These are phyloP conservation scores for Clunio marinus DNA, from an alignment of 2,888 invertebrate genomes.

Conservation along the genomic window DNA sequence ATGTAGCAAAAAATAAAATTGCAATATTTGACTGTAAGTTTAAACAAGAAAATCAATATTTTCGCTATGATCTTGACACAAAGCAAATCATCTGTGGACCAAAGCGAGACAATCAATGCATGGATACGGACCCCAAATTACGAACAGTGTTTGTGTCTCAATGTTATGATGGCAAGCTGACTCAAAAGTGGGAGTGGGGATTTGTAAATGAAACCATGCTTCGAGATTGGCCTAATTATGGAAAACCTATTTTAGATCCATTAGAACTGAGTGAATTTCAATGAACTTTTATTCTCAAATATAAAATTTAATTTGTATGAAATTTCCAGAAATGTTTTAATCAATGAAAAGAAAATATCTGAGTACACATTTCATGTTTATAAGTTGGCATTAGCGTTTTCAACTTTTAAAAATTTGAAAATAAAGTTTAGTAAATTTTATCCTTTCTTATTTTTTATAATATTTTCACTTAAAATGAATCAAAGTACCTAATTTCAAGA, in stretches of 20 bases:
- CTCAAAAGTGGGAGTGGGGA: constrained; percentile 31
- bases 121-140: constrained; percentile 5
- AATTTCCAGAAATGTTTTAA: too few species aligned
- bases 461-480: too few species aligned
- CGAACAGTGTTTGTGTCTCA: not conserved
- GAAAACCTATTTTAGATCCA: constrained; percentile 17
- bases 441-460: too few species aligned
- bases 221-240: not conserved
- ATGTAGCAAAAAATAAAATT: not conserved
- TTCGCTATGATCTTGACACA: constrained; percentile 29
- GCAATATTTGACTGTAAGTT: not conserved
- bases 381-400: too few species aligned
- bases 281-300: too few species aligned
- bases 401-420: too few species aligned
- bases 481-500: too few species aligned
- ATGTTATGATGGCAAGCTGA: not conserved
- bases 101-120: constrained; percentile 21
- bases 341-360: too few species aligned
- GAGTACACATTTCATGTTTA: too few species aligned
- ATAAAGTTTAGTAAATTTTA: too few species aligned
- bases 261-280: not conserved
- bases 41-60: constrained; percentile 35
- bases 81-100: constrained; percentile 29
- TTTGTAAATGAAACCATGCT: constrained; percentile 32
- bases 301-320: too few species aligned